phyloP scores from a whole-genome alignment of 2,888 invertebrate species.

The Hyalella azteca region DNA sequence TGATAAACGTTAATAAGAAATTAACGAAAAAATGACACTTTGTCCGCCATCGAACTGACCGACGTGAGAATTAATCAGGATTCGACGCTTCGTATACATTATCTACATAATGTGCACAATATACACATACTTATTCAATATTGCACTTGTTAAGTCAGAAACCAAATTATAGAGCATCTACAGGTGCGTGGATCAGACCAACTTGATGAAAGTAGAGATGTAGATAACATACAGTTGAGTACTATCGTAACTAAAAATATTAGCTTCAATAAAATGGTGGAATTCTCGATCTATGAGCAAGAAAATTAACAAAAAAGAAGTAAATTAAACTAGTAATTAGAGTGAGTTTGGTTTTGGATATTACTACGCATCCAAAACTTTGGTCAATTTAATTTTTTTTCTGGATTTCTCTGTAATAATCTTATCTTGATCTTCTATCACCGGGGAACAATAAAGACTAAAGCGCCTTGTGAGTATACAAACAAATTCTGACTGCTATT shows the following conservation, averaged over 20 bases:
- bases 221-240: not conserved
- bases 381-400: too few species aligned
- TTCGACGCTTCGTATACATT: not conserved
- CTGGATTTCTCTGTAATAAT: too few species aligned
- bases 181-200: not conserved
- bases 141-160: slow-evolving; percentile 2
- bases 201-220: not conserved
- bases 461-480: too few species aligned
- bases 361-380: too few species aligned
- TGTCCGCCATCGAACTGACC: slow-evolving; percentile 1
- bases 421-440: too few species aligned
- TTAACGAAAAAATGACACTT: not conserved
- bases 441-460: too few species aligned
- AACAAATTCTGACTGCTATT: too few species aligned
- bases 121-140: not conserved
- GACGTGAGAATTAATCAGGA: not conserved
- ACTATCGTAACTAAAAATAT: too few species aligned
- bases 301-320: not conserved
- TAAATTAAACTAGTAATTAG: slow-evolving; percentile 5
- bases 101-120: slow-evolving; percentile 8
- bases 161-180: not conserved
- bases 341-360: too few species aligned
- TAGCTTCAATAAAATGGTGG: slow-evolving; percentile 2
- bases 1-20: too few species aligned
- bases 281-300: not conserved